Base-by-base conservation (phyloP, 2,888 invertebrate species). In the Laspeyria flexula region DNA sequence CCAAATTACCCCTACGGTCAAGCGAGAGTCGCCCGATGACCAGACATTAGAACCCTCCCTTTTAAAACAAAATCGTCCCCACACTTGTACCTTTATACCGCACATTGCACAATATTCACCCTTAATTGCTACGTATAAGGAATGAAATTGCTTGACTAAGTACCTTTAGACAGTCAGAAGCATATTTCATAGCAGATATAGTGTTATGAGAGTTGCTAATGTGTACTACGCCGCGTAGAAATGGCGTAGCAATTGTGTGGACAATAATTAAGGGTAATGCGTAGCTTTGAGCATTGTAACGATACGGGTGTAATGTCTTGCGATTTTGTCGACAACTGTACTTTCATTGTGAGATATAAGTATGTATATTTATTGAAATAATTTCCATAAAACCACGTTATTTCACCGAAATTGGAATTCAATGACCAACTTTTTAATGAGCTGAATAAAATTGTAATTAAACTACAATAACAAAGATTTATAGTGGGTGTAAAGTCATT, bases 1-100 rank as follows among this genome's bases (percentile, higher is more conserved):
- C 81, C 84, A 88, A 92, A 92, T 90, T 88, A 86, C 86, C 89
- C 88, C 85, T 86, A 85, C 88, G 90, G 91, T 89, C 92, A 90
- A 88, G 85, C 85, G 75, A 77, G 85, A 85, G 77, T 76, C 83
- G 75, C 66, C 78, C 85, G 83, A 85, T 87, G 87, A 86, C 87
- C 89, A 83, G 79, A 81, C 89, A 88, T 89, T 89, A 88, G 83
- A 86, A 84, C 84, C 88, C 88, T 83, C 87, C 85, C 86, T 83
- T 89, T 90, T 85, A 85, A 88, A 85, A 81, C 75, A 75, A 76
- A 85, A 83, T 79, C 79, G 75, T 80, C 82, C 83, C 83, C 73
- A 71, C 68, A 71, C 63, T 71, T 57, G 64, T 66, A 65, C 47
- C 65, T 65, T 68, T 57, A 60, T 60, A 61, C 57, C 54, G 47